Percentiles rank a stretch among this genome's conserved stretches.
These are phyloP conservation scores for Tragulus kanchil DNA, from an alignment of 2,113 vertebrate genomes.

Conservation along the genomic window DNA sequence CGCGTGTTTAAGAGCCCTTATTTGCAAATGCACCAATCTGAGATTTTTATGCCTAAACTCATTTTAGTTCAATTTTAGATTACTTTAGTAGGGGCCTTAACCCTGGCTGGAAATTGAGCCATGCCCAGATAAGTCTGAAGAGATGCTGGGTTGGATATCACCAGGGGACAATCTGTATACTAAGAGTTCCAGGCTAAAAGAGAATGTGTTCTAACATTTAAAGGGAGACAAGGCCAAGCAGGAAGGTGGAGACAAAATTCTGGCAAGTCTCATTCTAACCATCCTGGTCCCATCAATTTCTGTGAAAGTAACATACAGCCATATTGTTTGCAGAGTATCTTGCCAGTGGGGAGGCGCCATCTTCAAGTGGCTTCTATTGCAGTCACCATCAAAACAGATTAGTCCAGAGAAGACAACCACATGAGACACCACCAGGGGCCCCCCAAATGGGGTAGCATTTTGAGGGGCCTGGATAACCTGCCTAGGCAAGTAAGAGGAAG, in stretches of 20 bases:
- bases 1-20: background rate
- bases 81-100: background rate
- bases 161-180: background rate
- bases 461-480: background rate
- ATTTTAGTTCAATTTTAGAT: conserved; percentile 49
- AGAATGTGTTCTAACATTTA: background rate
- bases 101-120: background rate
- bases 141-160: background rate
- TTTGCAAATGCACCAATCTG: background rate
- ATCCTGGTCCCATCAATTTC: background rate
- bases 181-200: background rate
- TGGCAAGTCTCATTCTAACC: background rate
- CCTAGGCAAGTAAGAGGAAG: conserved; percentile 22
- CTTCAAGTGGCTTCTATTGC: background rate
- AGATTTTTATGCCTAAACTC: background rate
- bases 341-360: background rate
- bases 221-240: background rate
- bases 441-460: background rate
- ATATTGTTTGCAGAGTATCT: background rate
- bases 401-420: background rate
- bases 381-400: background rate
- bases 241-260: background rate
- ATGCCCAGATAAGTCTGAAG: background rate
- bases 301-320: background rate
- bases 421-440: background rate